Conservation (phyloP, 2,113 vertebrate species). For the Cariama cristata region DNA sequence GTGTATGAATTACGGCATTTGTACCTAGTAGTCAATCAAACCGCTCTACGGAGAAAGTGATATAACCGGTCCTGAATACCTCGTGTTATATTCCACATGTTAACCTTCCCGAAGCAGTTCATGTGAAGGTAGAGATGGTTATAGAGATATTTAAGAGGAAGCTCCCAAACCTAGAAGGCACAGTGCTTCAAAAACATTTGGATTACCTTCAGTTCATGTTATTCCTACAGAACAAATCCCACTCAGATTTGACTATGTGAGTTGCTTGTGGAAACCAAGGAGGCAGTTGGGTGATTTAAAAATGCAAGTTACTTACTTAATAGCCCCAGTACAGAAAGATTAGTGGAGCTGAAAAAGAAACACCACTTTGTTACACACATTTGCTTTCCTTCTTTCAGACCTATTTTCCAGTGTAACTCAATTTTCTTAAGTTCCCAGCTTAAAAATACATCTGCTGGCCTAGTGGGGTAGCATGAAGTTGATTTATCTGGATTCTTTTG, state of each 20-base stretch:
- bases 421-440: neutral
- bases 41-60: neutral
- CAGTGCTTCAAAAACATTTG: neutral
- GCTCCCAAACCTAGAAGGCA: neutral
- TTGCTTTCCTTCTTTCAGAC: neutral
- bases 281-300: neutral
- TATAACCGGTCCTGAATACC: neutral
- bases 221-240: neutral
- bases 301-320: neutral
- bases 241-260: neutral
- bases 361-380: neutral
- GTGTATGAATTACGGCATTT: neutral
- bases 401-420: neutral
- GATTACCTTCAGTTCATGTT: neutral
- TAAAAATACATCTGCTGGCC: neutral
- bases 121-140: neutral
- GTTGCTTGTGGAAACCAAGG: neutral
- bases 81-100: neutral
- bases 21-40: neutral
- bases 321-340: neutral
- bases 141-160: neutral
- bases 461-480: neutral
- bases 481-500: neutral
- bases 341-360: neutral
- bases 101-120: neutral